Evolutionary conservation across 2,797 vertebrate genomes (phyloP).

Genomic region (Phoeniculus purpureus): DNA sequence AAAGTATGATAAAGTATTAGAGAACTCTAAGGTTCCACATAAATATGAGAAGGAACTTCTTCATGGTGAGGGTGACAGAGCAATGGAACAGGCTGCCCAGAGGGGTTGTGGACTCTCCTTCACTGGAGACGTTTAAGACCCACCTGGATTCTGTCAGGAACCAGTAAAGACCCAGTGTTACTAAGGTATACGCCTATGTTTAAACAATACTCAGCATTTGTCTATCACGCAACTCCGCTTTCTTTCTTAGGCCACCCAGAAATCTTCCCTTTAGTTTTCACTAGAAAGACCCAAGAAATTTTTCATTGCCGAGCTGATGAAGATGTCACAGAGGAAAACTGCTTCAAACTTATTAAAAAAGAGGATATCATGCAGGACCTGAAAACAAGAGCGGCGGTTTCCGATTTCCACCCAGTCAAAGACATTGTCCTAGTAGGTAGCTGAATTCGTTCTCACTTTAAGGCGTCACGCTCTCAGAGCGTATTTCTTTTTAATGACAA

Average conservation of each 20-base stretch:
- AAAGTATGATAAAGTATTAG: not conserved
- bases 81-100: no score
- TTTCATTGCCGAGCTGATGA: slow-evolving; percentile 84
- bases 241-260: slow-evolving; percentile 83
- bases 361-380: slow-evolving; percentile 89
- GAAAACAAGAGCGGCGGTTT: slow-evolving; percentile 85
- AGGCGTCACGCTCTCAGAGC: not conserved
- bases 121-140: no score
- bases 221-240: not conserved
- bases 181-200: not conserved
- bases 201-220: not conserved
- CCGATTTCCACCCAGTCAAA: slow-evolving; percentile 91
- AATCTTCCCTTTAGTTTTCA: slow-evolving; percentile 89
- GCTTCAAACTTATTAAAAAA: slow-evolving; percentile 88
- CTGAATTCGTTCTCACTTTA: slow-evolving; percentile 18
- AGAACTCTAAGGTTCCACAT: not conserved
- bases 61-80: no score
- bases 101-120: no score
- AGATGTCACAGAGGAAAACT: slow-evolving; percentile 85
- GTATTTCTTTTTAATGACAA: not conserved
- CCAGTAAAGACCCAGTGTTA: not conserved
- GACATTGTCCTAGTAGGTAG: slow-evolving; percentile 82
- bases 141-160: not conserved
- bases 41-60: no score
- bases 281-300: slow-evolving; percentile 89